Evolutionary conservation across 2,888 invertebrate species (phyloP), one percentile per base, ranked within the genome.

Genomic region (Congeria kusceri): DNA sequence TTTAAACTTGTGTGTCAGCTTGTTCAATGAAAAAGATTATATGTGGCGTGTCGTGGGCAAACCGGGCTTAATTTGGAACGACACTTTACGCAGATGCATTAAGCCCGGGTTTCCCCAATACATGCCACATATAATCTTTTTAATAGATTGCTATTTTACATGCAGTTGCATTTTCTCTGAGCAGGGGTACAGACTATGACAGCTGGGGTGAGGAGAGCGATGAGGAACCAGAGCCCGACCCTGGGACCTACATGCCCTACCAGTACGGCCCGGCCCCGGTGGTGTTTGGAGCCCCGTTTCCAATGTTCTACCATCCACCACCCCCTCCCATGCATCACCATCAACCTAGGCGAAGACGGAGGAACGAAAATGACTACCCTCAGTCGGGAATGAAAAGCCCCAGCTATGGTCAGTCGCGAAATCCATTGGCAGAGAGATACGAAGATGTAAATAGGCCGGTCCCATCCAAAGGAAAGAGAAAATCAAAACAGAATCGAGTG

Each of bases 161-260:
- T n/a, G n/a, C 4, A 32, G 32, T 32, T 7, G 32, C 32, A 32
- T 32, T 7, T 7, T 32, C 32, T 9, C 4, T 32, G 20, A 75
- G 39, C 53, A 87, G 86, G 56, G 80, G 77, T 18, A 82, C 84
- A 64, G 90, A 90, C 64, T 89, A 90, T 77, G 90, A 90, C 84
- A 90, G 89, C 69, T 90, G 90, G 90, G 90, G 89, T 5, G 89
- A 90, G 53, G 89, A 89, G n/a, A 86, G 84, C 73, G 88, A 88
- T 47, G 85, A 86, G 32, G 86, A 87, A 11, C 81, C 84, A 7
- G 87, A 83, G 20, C 87, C 85, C 15, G 86, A 87, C 20, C 77
- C 78, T 0, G 75, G 71, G 13, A 81, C 85, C 1, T 83, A 83
- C 69, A 87, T 88, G 85, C 90, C 89, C 18, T 66, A 69, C 59